Evolutionary conservation across 2,113 vertebrate genomes (phyloP).

Genomic region (Isurus oxyrinchus): DNA sequence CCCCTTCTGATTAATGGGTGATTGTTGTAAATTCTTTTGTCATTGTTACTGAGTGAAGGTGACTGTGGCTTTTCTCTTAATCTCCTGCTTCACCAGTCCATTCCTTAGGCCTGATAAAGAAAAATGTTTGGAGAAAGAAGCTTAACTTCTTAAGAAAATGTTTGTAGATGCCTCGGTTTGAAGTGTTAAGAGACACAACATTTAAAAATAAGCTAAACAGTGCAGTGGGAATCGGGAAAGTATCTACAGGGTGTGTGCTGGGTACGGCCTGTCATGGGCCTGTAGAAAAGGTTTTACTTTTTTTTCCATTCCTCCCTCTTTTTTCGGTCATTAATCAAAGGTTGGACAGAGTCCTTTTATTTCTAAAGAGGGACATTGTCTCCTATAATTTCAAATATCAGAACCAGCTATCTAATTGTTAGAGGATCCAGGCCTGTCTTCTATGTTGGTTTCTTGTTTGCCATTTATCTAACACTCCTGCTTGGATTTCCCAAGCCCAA

Average conservation of each 20-base stretch:
- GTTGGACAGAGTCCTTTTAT: not conserved
- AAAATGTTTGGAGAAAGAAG: not conserved
- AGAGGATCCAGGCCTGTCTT: not conserved
- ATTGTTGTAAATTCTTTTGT: not conserved
- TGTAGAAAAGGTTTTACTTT: not conserved
- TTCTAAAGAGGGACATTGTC: not conserved
- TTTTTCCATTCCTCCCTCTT: not conserved
- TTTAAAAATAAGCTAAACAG: not conserved
- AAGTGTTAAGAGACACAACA: not conserved
- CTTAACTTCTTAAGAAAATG: not conserved
- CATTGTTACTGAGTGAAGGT: not conserved
- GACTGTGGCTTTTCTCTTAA: slow-evolving; percentile 21
- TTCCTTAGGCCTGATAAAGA: not conserved
- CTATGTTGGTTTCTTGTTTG: not conserved
- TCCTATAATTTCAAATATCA: not conserved
- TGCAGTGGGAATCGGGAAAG: not conserved
- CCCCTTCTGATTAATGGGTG: not conserved
- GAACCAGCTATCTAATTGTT: not conserved
- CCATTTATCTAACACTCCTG: not conserved
- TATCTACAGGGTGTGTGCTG: not conserved
- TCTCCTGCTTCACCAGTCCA: not conserved
- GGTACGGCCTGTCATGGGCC: not conserved
- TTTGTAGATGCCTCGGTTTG: not conserved
- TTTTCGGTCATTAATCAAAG: not conserved
- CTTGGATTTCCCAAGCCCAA: not conserved